These are phyloP conservation scores for Folsomia manolachei DNA, from an alignment of 2,888 invertebrate genomes.

Conservation along the genomic window DNA sequence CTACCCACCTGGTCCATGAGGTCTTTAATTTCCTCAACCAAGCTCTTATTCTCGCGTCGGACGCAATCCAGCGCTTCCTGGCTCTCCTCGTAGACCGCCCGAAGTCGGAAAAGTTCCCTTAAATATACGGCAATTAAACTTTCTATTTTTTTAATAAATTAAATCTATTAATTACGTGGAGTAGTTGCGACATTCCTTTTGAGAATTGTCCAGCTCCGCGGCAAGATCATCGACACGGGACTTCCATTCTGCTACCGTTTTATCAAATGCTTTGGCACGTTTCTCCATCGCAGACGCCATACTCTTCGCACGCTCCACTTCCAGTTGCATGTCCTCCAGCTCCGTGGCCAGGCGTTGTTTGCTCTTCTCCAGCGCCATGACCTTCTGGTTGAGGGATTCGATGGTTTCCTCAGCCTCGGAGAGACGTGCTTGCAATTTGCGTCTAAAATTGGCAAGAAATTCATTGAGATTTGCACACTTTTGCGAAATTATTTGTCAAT, in stretches of 20 bases:
- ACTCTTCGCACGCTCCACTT: slow-evolving; percentile 94
- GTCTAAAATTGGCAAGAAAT: slow-evolving; percentile 52
- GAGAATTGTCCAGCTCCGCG: slow-evolving; percentile 95
- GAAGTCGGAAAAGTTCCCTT: slow-evolving; percentile 94
- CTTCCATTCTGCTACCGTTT: slow-evolving; percentile 99
- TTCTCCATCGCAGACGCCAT: slow-evolving; percentile 96
- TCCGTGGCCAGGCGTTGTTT: slow-evolving; percentile 95
- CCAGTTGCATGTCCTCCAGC: slow-evolving; percentile 95
- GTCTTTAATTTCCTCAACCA: slow-evolving; percentile 99
- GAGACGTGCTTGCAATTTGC: slow-evolving; percentile 93
- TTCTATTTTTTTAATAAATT: too few species aligned
- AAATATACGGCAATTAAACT: too few species aligned
- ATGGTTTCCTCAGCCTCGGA: slow-evolving; percentile 91
- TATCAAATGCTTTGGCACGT: slow-evolving; percentile 99
- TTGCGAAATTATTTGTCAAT: neutral
- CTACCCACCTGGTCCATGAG: slow-evolving; percentile 61
- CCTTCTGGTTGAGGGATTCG: slow-evolving; percentile 96
- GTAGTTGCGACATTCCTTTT: slow-evolving; percentile 99
- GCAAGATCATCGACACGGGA: slow-evolving; percentile 97
- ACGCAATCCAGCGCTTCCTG: slow-evolving; percentile 97
- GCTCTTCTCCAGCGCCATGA: slow-evolving; percentile 94
- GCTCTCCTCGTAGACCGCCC: slow-evolving; percentile 92
- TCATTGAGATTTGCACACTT: neutral
- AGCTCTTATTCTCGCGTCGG: slow-evolving; percentile 98
- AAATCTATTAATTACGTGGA: too few species aligned